A percentile compares a stretch with the other conserved stretches of the same genome.
Evolutionary conservation across 2,797 vertebrate genomes (phyloP).

Genomic region (Karalla daura): DNA sequence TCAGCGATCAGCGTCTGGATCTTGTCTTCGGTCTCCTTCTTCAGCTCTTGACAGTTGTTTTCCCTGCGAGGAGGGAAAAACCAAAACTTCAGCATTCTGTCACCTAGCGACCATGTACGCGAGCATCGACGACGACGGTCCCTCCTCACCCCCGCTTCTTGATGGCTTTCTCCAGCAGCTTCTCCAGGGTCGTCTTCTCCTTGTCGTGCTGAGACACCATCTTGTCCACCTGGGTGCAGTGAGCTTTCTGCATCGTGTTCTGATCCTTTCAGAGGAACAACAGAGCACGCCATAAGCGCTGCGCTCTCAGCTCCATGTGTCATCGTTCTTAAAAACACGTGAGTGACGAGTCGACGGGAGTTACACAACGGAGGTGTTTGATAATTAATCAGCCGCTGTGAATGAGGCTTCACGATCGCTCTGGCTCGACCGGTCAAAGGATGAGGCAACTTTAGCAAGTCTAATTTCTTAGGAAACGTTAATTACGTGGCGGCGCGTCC

Average conservation of each 20-base stretch:
- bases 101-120: no score
- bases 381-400: constrained; percentile 44
- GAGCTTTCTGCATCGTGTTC: constrained; percentile 94
- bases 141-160: constrained; percentile 93
- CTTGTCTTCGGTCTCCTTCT: constrained; percentile 98
- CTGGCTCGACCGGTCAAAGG: constrained; percentile 42
- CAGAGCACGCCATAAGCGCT: no score
- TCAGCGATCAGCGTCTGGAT: constrained; percentile 91
- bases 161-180: constrained; percentile 95
- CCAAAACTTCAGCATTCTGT: no score
- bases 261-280: constrained; percentile 88
- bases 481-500: constrained; percentile 14
- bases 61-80: constrained; percentile 88
- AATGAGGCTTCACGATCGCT: constrained; percentile 23
- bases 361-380: constrained; percentile 25
- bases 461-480: constrained; percentile 47
- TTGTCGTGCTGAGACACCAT: constrained; percentile 95
- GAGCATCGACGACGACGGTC: background rate
- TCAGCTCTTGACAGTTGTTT: constrained; percentile 96
- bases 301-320: background rate
- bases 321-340: no score
- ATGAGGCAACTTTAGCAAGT: constrained; percentile 69
- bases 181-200: constrained; percentile 92
- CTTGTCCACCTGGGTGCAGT: constrained; percentile 97
- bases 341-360: no score